Base-by-base conservation (phyloP, 1,140 invertebrate genomes). In the Diabrotica virgifera region DNA sequence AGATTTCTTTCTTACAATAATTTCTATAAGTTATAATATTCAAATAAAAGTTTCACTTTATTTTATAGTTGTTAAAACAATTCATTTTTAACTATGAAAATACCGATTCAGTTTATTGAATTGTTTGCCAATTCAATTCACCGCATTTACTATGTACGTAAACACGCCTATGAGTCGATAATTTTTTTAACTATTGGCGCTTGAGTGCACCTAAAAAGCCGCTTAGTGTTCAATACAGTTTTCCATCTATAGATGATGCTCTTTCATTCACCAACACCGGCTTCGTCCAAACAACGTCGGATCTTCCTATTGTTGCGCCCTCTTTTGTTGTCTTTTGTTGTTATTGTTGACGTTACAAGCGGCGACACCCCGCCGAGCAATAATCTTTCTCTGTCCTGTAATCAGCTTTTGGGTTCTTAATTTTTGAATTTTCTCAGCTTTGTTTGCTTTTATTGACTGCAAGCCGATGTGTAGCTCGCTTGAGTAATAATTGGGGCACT, bases 321-420 rank as follows among this genome's bases (percentile, higher is more conserved):
- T 58, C 62, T 68, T 68, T 70, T 67, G 66, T 70, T 58, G 52
- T 64, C 62, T 68, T 68, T 68, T 67, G 66, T 69, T 58, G 52
- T 64, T 64, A 68, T 74, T 72, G 73, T 73, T 71, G 63, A 59
- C 66, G 64, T 55, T 56, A 61, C 64, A 66, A 74, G 69, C 66
- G 69, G 66, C 73, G 71, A 74, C 73, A 74, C 73, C 73, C 73
- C 56, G 70, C 64, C 58, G 73, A 70, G 73, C 66, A 71, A 73
- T 74, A 74, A 74, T 73, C 73, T 73, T 71, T 64, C 59, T 55
- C 36, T 24, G n/a, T 46, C 8, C 8, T 66, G n/a, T 72, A 73
- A 73, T 73, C 72, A 71, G 71, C 69, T 73, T 46, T 71, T 71
- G 56, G 62, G 62, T 64, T 53, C 54, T 62, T 60, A 67, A 60